Base-by-base conservation (phyloP, 2,888 invertebrate genomes). In the Euclidia mi region DNA sequence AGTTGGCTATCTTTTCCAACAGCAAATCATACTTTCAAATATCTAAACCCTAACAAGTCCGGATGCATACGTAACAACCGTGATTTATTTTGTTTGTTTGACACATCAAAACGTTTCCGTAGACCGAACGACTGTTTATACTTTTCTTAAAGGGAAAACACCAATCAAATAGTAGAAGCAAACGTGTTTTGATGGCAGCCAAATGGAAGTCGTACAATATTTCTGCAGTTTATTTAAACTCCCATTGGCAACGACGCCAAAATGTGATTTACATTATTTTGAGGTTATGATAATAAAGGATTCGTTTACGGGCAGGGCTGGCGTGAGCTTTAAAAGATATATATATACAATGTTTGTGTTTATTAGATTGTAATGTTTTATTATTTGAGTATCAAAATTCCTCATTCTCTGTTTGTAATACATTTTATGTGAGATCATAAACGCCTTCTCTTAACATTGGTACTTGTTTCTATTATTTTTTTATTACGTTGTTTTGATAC, bases 161-260 rank as follows among this genome's bases (percentile, higher is more conserved):
- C 32, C 38, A 64, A 68, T 67, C 63, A 58, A 58, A 55, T 51
- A 60, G 53, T 38, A 57, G 58, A 47, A 63, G 48, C 58, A 69
- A 56, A 53, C 41, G 38, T 56, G 64, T 62, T 66, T 37, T 65
- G 67, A 72, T 65, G 52, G 52, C 58, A 25, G 52, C 61, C 68
- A 67, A 71, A 66, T 67, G 66, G 59, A 67, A 61, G 49, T 61
- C 51, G 61, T 55, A 58, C 61, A 53, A 60, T 62, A 69, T 71
- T 69, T 71, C 52, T 50, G 50, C 48, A 66, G 71, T 76, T 78
- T 81, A 81, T 80, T 82, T 80, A 76, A 77, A 71, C 42, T 49
- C 53, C 56, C 67, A 78, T 82, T 85, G 85, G 85, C 85, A 83
- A 60, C 86, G 82, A 84, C 72, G 65, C 67, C 70, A 70, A 76